Base-by-base conservation (phyloP, 2,113 vertebrate genomes). In the Ailuropoda melanoleuca region DNA sequence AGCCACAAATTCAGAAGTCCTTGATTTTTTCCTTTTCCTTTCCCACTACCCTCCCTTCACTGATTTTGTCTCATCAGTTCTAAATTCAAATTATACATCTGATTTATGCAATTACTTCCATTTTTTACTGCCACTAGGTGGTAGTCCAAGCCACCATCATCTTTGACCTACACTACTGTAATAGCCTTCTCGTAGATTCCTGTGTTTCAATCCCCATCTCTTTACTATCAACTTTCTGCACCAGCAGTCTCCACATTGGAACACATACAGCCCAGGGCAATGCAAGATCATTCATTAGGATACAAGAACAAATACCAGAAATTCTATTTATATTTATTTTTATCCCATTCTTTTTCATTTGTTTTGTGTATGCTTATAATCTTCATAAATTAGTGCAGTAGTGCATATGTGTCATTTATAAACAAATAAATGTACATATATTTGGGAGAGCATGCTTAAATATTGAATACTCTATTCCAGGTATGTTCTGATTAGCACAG, bases 51-150 rank as follows among this genome's bases (percentile, higher is more conserved):
- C 10, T 14, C 31, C 48, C 23, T 26, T 92, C 70, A 56, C 21
- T 56, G 24, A 72, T 31, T 43, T 56, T 70, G 60, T 68, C 56
- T 53, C 60, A 11, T 39, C 31, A 56, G 18, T 72, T 70, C 53
- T 92, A 70, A 55, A 34, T 92, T 39, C 37, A 84, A 58, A 46
- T 48, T 34, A 53, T 21, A 58, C n/a, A 68, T 75, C 64, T 55
- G 34, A 53, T 66, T 39, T 24, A 48, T 26, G 64, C 72, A 93
- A n/a, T 74, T 81, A 48, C 43, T 95, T 75, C 93, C 93, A 90
- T 92, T 75, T 75, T 90, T 50, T 68, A 86, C 43, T 86, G 43
- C 95, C 95, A 90, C 95, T 95, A 93, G 93, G 75, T 93, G 89
- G 97, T 87, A 90, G 72, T 93, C 78, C 85, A 95, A 82, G 77